Conservation (phyloP, 2,113 vertebrate species). For the Pholis gunnellus region DNA sequence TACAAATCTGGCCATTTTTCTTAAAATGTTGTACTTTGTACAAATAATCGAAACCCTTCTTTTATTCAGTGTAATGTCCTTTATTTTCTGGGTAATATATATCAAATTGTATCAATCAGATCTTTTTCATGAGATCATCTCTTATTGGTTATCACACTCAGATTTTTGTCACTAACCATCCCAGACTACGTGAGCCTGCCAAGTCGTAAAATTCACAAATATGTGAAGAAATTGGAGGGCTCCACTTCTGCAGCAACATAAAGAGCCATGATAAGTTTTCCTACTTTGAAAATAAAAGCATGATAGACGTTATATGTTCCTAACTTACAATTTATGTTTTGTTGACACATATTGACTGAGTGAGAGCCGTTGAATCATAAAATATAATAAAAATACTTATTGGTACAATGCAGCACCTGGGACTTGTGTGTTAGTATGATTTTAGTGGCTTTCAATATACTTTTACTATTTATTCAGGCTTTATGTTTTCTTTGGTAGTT, state of each 20-base stretch:
- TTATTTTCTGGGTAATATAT: not conserved
- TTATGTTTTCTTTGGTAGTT: constrained; percentile 8
- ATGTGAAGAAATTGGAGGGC: constrained; percentile 10
- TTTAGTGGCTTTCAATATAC: not conserved
- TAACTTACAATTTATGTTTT: not conserved
- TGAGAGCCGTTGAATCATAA: not conserved
- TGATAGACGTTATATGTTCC: not conserved
- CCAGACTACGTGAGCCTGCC: constrained; percentile 18
- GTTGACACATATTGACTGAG: not conserved
- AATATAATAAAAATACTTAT: not conserved
- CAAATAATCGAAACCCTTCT: constrained; percentile 3
- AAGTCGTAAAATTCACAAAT: constrained; percentile 39
- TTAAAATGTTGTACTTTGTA: too few species aligned
- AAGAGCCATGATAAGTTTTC: constrained; percentile 1
- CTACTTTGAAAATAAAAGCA: constrained; percentile 26
- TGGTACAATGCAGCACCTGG: not conserved
- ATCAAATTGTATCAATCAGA: not conserved
- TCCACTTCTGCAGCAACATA: constrained; percentile 46
- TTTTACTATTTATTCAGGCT: not conserved
- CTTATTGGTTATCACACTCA: constrained; percentile 14
- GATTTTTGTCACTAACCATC: constrained; percentile 16
- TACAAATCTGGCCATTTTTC: too few species aligned
- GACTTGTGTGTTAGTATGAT: not conserved
- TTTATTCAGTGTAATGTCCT: not conserved
- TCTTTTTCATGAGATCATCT: not conserved